Evolutionary conservation across 2,113 vertebrate species (phyloP).

Genomic region (Microtus pennsylvanicus): DNA sequence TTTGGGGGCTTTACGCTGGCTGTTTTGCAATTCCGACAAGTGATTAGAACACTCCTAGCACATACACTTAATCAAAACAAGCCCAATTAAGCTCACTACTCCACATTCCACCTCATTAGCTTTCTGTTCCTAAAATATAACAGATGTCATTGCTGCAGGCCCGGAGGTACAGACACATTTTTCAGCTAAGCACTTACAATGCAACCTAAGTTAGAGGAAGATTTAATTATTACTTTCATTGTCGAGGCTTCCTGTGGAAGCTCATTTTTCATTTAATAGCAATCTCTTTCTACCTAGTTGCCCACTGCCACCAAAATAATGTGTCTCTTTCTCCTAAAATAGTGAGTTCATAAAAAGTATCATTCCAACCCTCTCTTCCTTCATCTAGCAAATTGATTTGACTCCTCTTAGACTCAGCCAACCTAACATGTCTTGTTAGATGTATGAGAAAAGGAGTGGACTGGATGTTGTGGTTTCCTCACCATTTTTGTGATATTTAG

Average conservation of each 20-base stretch:
- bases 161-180: slow-evolving; percentile 88
- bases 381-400: slow-evolving; percentile 53
- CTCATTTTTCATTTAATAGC: slow-evolving; percentile 86
- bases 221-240: slow-evolving; percentile 90
- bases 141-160: slow-evolving; percentile 91
- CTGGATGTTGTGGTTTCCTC: neutral
- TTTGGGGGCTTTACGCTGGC: slow-evolving; percentile 83
- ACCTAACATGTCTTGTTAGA: neutral
- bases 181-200: slow-evolving; percentile 89
- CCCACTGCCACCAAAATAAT: slow-evolving; percentile 75
- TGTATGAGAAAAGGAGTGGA: neutral
- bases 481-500: neutral
- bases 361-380: slow-evolving; percentile 39
- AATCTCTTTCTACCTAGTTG: slow-evolving; percentile 78
- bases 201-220: slow-evolving; percentile 88
- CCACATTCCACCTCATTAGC: slow-evolving; percentile 91
- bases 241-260: slow-evolving; percentile 85
- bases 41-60: slow-evolving; percentile 90
- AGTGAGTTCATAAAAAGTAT: slow-evolving; percentile 65
- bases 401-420: slow-evolving; percentile 28
- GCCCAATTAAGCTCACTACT: slow-evolving; percentile 91
- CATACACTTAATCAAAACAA: slow-evolving; percentile 92
- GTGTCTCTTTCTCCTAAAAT: slow-evolving; percentile 70
- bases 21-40: slow-evolving; percentile 88
- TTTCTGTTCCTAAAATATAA: slow-evolving; percentile 92